Conservation (phyloP, 2,888 invertebrate genomes). For the Rhagonycha lutea region DNA sequence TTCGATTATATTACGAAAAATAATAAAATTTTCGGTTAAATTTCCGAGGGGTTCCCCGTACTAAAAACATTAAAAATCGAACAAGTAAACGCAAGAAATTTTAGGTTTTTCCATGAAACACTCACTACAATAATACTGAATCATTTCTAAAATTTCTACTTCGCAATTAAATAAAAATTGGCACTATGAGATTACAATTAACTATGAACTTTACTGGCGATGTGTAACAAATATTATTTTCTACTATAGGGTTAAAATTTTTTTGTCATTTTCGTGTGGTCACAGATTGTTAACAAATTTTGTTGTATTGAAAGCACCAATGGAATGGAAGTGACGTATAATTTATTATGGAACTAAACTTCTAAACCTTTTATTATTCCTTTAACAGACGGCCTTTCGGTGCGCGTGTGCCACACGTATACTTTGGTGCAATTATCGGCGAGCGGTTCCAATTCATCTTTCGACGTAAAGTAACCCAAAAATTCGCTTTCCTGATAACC, state of each 20-base stretch:
- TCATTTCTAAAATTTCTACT: neutral
- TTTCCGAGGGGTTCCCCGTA: neutral
- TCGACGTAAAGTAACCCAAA: constrained; percentile 71
- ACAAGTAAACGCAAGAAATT: neutral
- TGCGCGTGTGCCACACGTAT: constrained; percentile 98
- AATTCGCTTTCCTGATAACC: constrained; percentile 91
- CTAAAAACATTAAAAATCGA: neutral
- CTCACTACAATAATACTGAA: neutral
- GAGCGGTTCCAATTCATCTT: constrained; percentile 83
- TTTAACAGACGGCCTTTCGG: constrained; percentile 81
- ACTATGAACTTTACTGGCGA: neutral
- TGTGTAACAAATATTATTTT: neutral
- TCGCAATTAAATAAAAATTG: neutral
- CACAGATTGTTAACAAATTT: constrained; percentile 2
- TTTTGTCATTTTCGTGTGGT: neutral
- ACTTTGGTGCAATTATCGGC: constrained; percentile 92
- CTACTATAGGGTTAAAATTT: neutral
- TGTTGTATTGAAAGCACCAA: constrained; percentile 17
- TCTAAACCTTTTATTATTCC: constrained; percentile 63
- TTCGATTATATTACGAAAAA: neutral
- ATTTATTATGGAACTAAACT: constrained; percentile 35
- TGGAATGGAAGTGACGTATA: constrained; percentile 16
- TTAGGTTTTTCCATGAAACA: neutral
- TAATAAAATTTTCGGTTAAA: no score
- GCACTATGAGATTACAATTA: neutral